These are phyloP conservation scores for Myopa tessellatipennis DNA, from an alignment of 2,888 invertebrate species.

Conservation along the genomic window DNA sequence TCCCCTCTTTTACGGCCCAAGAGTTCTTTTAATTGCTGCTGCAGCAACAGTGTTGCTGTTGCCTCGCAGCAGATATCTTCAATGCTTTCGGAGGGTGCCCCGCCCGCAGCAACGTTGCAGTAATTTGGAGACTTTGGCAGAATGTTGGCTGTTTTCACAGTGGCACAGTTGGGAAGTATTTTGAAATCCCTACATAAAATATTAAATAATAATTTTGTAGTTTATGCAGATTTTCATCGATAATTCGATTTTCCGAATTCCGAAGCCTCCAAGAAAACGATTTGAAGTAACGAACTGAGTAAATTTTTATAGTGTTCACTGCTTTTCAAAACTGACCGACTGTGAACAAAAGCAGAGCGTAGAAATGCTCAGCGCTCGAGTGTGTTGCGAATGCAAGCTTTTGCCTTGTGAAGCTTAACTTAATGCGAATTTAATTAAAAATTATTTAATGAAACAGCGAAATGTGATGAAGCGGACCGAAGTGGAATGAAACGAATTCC, in stretches of 20 bases:
- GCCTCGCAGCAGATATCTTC: neutral
- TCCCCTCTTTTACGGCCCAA: neutral
- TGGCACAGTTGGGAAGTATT: too few relatives aligned
- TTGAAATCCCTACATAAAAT: too few relatives aligned
- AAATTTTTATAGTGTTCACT: too few relatives aligned
- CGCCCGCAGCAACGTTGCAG: neutral
- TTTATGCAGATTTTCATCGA: too few relatives aligned
- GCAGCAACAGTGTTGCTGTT: neutral
- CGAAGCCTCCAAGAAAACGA: too few relatives aligned
- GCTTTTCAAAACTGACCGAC: too few relatives aligned
- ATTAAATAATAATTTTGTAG: too few relatives aligned
- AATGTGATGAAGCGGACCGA: neutral
- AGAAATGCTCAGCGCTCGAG: neutral
- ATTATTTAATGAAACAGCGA: conserved; percentile 20
- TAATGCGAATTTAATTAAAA: conserved; percentile 32
- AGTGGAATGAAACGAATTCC: conserved; percentile 1
- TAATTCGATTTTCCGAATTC: too few relatives aligned
- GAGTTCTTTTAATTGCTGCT: neutral
- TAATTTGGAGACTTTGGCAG: neutral
- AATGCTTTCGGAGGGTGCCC: neutral
- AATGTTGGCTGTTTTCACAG: too few relatives aligned
- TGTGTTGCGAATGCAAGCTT: neutral
- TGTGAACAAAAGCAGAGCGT: too few relatives aligned
- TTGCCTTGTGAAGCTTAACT: conserved; percentile 7
- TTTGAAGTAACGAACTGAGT: too few relatives aligned